Evolutionary conservation across 2,113 vertebrate genomes (phyloP).

Genomic region (Symphodus melops): DNA sequence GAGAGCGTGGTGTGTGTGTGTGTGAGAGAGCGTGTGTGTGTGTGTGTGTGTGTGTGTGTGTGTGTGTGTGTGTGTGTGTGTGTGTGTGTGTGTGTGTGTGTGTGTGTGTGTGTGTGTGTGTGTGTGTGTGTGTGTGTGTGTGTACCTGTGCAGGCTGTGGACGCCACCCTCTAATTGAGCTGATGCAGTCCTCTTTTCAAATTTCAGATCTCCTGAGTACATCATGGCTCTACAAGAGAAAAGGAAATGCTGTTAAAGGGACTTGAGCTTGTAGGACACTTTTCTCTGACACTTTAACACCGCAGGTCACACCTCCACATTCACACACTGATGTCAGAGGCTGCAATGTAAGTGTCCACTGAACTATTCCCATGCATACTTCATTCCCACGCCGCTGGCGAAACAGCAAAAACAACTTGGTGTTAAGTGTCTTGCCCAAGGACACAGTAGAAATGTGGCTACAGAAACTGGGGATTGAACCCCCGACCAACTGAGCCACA

Average conservation of each 20-base stretch:
- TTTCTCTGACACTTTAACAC: no score
- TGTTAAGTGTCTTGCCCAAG: no score
- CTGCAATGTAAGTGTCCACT: no score
- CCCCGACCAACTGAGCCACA: no score
- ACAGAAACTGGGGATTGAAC: no score
- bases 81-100: background rate
- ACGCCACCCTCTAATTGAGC: slow-evolving; percentile 98
- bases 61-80: slow-evolving; percentile 60
- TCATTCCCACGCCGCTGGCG: no score
- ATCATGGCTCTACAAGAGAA: slow-evolving; percentile 91
- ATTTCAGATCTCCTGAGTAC: slow-evolving; percentile 97
- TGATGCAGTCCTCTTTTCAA: slow-evolving; percentile 94
- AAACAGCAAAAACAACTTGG: no score
- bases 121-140: background rate
- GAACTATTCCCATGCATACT: no score
- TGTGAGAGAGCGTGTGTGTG: slow-evolving; percentile 70
- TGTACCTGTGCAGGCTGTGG: slow-evolving; percentile 96
- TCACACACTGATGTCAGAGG: no score
- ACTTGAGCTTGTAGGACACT: no score
- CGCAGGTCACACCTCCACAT: no score
- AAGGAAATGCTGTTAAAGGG: background rate
- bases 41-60: slow-evolving; percentile 77
- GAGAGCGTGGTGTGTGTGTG: slow-evolving; percentile 14
- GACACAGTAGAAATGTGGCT: no score
- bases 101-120: background rate